Evolutionary conservation across 2,888 invertebrate genomes (phyloP), one percentile per base, ranked within the genome.

Genomic region (Andrena camellia): DNA sequence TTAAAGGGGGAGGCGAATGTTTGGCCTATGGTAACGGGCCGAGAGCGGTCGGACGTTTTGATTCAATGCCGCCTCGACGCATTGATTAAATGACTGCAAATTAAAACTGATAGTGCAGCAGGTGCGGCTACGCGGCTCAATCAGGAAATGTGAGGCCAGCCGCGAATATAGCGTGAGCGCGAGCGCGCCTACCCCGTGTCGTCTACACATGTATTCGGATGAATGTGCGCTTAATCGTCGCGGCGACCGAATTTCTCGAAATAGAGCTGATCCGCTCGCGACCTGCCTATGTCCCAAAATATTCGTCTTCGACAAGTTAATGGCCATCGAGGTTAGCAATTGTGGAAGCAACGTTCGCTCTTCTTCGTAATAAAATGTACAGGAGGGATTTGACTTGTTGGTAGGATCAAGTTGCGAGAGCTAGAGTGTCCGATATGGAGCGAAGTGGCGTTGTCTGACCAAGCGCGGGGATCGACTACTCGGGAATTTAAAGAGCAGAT

Each of bases 71-170:
- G 88, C 81, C 88, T 83, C 85, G 88, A 77, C 83, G 88, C 86
- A 88, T 86, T 90, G 91, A 91, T 90, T 90, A 89, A 90, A 90
- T 85, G 89, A 88, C 90, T 90, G 86, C 64, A 72, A 88, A 88
- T 89, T 88, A 88, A 88, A 90, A 90, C 86, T 81, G 84, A 87
- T 88, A 79, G 87, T 59, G 78, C 82, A 68, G 82, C 87, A 87
- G 87, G 87, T 87, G 87, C 77, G 69, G 78, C 71, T 70, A 29
- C 54, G 73, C 62, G 73, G 83, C 62, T 72, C 83, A 81, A 83
- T 88, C 80, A 60, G 62, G 74, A 74, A 83, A 78, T 52, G 64
- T 69, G 69, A 60, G 74, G 31, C 10, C 62, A 26, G 50, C 26
- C 66, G 60, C 59, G 83, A 66, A 78, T 86, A 72, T 73, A 59